Conservation (phyloP, 2,888 invertebrate genomes). For the Acrocera orbiculus region DNA sequence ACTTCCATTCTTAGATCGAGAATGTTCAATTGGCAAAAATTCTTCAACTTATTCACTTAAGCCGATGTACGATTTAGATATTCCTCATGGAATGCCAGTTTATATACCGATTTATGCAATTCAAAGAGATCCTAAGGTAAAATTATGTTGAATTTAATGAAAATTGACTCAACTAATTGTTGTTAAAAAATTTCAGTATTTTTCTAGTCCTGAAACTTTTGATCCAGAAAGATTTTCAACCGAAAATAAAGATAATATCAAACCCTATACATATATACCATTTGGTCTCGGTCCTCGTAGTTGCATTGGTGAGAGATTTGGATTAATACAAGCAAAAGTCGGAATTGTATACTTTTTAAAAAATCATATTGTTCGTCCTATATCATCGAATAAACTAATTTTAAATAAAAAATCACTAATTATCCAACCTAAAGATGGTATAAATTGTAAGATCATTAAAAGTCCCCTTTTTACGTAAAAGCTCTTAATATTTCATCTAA, state of each 20-base stretch:
- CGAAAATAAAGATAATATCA: slow-evolving; percentile 21
- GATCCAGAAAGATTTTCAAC: slow-evolving; percentile 28
- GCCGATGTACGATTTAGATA: slow-evolving; percentile 18
- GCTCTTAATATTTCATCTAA: no score
- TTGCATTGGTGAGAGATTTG: slow-evolving; percentile 28
- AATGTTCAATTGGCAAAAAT: slow-evolving; percentile 18
- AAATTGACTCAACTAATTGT: not conserved
- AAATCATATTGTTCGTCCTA: slow-evolving; percentile 20
- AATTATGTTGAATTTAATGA: not conserved
- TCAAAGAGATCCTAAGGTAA: slow-evolving; percentile 26
- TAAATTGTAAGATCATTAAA: slow-evolving; percentile 20
- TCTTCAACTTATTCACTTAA: slow-evolving; percentile 18
- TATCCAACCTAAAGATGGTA: slow-evolving; percentile 18
- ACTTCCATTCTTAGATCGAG: slow-evolving; percentile 26
- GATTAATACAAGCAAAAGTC: slow-evolving; percentile 22
- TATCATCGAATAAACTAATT: slow-evolving; percentile 16
- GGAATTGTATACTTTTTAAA: slow-evolving; percentile 24
- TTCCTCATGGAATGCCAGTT: slow-evolving; percentile 25
- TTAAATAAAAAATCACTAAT: slow-evolving; percentile 23
- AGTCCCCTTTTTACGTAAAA: slow-evolving; percentile 19
- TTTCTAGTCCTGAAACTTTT: slow-evolving; percentile 24
- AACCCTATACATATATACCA: slow-evolving; percentile 24
- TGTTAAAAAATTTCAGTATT: slow-evolving; percentile 14
- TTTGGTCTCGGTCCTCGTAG: slow-evolving; percentile 26
- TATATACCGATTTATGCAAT: slow-evolving; percentile 24